Conservation (phyloP, 2,113 vertebrate species). For the Bungarus multicinctus region DNA sequence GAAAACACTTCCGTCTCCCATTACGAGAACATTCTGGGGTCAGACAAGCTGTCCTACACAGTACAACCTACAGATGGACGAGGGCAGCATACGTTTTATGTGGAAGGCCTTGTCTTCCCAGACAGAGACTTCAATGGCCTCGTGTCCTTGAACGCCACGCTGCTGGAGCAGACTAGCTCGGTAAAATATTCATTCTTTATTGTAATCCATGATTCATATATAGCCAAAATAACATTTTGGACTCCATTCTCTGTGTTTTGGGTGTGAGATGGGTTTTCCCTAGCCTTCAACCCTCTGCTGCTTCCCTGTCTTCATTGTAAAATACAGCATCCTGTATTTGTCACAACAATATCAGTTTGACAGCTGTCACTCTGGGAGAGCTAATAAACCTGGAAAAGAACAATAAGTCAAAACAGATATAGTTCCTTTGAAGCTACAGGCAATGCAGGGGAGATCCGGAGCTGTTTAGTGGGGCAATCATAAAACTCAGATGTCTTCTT, state of each 20-base stretch:
- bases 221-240: neutral
- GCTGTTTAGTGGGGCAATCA: neutral
- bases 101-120: conserved; percentile 85
- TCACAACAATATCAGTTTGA: neutral
- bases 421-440: neutral
- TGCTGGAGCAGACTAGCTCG: conserved; percentile 68
- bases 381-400: neutral
- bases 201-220: neutral
- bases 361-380: neutral
- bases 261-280: neutral
- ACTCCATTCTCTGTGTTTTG: neutral
- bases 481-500: neutral
- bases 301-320: neutral
- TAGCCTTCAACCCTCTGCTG: neutral
- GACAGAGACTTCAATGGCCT: conserved; percentile 80
- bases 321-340: neutral
- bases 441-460: neutral
- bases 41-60: conserved; percentile 55
- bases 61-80: conserved; percentile 64
- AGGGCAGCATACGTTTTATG: conserved; percentile 70
- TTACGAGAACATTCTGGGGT: conserved; percentile 73
- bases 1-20: conserved; percentile 16
- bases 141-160: conserved; percentile 74
- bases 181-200: conserved; percentile 56
- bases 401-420: neutral